phyloP scores from a whole-genome alignment of 2,888 invertebrate species.

The Eupithecia vulgata region DNA sequence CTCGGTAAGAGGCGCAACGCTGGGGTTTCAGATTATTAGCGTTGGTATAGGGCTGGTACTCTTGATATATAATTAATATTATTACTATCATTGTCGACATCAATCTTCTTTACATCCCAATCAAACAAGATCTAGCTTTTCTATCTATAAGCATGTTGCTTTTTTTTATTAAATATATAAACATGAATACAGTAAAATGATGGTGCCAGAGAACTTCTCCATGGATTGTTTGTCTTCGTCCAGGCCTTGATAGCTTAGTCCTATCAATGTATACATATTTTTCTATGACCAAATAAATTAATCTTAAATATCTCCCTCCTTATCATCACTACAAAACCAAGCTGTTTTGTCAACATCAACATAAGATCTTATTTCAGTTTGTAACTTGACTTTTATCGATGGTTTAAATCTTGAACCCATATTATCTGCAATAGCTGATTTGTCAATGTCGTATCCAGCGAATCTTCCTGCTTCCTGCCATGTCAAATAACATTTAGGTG shows the following conservation, averaged over 20 bases:
- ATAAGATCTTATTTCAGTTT: not conserved
- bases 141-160: too few species aligned
- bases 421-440: not conserved
- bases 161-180: too few species aligned
- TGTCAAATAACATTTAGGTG: not conserved
- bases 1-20: conserved; percentile 44
- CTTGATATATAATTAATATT: not conserved
- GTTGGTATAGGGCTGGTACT: conserved; percentile 49
- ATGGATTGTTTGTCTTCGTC: not conserved
- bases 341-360: not conserved
- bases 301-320: not conserved
- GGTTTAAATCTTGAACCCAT: not conserved
- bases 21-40: conserved; percentile 53
- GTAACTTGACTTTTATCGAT: not conserved
- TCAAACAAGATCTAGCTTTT: not conserved
- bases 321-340: not conserved
- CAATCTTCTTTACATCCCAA: not conserved
- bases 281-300: not conserved
- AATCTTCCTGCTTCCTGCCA: not conserved
- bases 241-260: not conserved
- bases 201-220: not conserved
- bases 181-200: not conserved
- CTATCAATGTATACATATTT: not conserved
- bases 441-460: not conserved
- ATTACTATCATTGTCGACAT: not conserved